phyloP scores from a whole-genome alignment of 1,140 invertebrate species.

The Drosophila nannoptera region DNA sequence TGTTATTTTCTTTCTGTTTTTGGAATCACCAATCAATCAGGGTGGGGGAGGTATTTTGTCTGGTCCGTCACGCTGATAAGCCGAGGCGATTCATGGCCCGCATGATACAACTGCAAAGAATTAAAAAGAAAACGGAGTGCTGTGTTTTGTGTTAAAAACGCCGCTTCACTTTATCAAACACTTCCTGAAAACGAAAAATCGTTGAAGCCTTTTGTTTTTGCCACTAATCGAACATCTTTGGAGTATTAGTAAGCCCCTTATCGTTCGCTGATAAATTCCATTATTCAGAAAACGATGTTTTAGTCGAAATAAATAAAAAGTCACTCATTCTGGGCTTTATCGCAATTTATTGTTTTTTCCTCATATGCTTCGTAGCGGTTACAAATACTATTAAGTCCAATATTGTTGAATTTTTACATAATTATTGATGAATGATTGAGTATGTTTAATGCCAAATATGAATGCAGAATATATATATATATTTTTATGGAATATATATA shows the following conservation, averaged over 20 bases:
- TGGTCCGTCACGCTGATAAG: conserved; percentile 31
- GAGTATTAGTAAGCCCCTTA: conserved; percentile 31
- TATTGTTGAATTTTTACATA: conserved; percentile 21
- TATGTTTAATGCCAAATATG: conserved; percentile 56
- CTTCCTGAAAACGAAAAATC: conserved; percentile 22
- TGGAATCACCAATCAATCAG: conserved; percentile 24
- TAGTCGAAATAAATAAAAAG: conserved; percentile 33
- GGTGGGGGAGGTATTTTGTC: conserved; percentile 1
- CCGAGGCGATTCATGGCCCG: conserved; percentile 1
- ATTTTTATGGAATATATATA: conserved; percentile 16
- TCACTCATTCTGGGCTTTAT: conserved; percentile 60
- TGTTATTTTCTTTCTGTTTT: conserved; percentile 10
- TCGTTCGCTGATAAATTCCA: conserved; percentile 28
- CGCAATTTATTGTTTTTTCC: conserved; percentile 56
- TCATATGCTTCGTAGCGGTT: conserved; percentile 49
- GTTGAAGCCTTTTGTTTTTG: conserved; percentile 14
- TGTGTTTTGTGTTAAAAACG: not conserved
- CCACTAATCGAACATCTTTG: not conserved
- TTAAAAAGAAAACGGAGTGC: not conserved
- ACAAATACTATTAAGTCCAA: conserved; percentile 63
- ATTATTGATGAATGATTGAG: conserved; percentile 50
- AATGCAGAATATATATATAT: conserved; percentile 17
- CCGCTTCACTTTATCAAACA: conserved; percentile 26
- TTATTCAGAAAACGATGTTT: conserved; percentile 3
- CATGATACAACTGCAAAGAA: conserved; percentile 17